These are phyloP conservation scores for Vandiemenella viatica DNA, from an alignment of 2,888 invertebrate species.

Conservation along the genomic window DNA sequence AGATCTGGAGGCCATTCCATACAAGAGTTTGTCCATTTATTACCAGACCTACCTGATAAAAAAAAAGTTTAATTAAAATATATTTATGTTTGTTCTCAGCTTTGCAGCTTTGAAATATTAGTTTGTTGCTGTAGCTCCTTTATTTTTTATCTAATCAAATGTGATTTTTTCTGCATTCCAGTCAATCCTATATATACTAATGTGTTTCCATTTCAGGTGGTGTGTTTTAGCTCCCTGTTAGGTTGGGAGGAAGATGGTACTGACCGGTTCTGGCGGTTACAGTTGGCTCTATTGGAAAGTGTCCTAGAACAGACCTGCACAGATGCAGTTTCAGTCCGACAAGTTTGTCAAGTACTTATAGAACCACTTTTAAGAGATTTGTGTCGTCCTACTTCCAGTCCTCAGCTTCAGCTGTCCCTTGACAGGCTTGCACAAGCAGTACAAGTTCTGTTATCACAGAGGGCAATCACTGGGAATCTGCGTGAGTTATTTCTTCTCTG, in stretches of 20 bases:
- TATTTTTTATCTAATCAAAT: too few relatives aligned
- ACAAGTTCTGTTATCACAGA: not conserved
- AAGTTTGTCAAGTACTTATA: not conserved
- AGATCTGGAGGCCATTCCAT: too few relatives aligned
- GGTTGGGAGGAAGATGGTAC: not conserved
- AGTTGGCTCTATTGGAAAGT: not conserved
- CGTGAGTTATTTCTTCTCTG: not conserved
- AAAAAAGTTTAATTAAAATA: too few relatives aligned
- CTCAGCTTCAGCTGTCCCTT: not conserved
- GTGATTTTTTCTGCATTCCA: too few relatives aligned
- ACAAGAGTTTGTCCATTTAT: too few relatives aligned
- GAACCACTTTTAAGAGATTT: not conserved
- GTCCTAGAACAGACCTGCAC: not conserved
- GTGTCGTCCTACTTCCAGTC: not conserved
- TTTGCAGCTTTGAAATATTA: too few relatives aligned
- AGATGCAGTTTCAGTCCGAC: not conserved
- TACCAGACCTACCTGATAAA: too few relatives aligned
- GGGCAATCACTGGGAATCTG: not conserved
- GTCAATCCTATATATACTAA: too few relatives aligned
- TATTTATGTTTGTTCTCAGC: too few relatives aligned
- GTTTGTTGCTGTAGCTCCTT: too few relatives aligned
- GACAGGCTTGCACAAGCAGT: not conserved
- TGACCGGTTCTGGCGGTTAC: not conserved
- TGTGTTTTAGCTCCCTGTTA: not conserved
- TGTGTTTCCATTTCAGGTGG: not conserved